These are phyloP conservation scores for Semaprochilodus insignis DNA, from an alignment of 2,797 vertebrate species.

Conservation along the genomic window DNA sequence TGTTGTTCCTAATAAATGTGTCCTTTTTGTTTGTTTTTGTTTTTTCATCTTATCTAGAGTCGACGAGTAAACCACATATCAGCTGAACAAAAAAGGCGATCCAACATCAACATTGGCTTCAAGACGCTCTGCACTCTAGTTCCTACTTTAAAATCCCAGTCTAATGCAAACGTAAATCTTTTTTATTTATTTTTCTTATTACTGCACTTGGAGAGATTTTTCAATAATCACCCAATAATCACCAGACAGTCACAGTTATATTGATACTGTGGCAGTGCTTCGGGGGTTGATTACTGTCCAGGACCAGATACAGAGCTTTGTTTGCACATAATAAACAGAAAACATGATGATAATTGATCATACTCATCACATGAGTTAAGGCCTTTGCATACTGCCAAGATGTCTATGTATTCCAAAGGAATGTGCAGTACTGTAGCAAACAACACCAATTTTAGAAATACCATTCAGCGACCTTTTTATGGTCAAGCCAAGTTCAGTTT, in stretches of 20 bases:
- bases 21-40: slow-evolving; percentile 10
- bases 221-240: too few relatives aligned
- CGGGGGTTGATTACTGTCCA: too few relatives aligned
- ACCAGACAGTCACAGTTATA: neutral
- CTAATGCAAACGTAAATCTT: slow-evolving; percentile 82
- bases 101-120: slow-evolving; percentile 92
- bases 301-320: too few relatives aligned
- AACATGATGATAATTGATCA: too few relatives aligned
- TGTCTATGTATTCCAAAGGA: too few relatives aligned
- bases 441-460: too few relatives aligned
- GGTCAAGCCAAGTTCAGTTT: too few relatives aligned
- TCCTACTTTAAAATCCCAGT: slow-evolving; percentile 81
- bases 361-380: too few relatives aligned
- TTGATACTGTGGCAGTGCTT: neutral
- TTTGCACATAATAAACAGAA: too few relatives aligned
- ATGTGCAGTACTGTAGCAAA: too few relatives aligned
- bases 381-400: too few relatives aligned
- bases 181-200: slow-evolving; percentile 7
- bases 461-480: too few relatives aligned
- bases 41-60: slow-evolving; percentile 75
- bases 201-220: slow-evolving; percentile 5
- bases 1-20: neutral
- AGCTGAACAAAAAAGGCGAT: slow-evolving; percentile 93
- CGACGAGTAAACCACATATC: slow-evolving; percentile 89
- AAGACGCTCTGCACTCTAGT: slow-evolving; percentile 89